Evolutionary conservation across 37 sponge, comb jelly and placozoan species (phyloP).

Genomic region (Spongilla lacustris): DNA sequence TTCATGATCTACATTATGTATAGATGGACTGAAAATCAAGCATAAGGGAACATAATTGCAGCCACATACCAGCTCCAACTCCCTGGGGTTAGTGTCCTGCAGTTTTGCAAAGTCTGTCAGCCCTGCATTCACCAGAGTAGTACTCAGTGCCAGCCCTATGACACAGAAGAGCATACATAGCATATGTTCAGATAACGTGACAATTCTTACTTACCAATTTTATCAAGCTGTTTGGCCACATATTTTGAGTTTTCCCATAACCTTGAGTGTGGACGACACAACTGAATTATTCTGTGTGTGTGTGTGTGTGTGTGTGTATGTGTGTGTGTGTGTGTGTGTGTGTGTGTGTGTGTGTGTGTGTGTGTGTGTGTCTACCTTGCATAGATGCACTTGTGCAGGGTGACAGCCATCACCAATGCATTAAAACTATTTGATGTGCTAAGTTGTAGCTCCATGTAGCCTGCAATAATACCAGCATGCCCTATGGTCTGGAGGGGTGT

Average conservation of each 20-base stretch:
- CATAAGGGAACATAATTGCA: neutral
- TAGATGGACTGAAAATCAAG: neutral
- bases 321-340: neutral
- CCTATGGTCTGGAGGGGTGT: neutral
- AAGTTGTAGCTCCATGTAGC: conserved; percentile 75
- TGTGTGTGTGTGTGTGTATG: neutral
- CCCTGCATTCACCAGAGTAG: conserved; percentile 97
- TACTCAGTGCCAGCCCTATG: conserved; percentile 72
- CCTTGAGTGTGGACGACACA: conserved; percentile 3
- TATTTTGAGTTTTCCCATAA: conserved; percentile 95
- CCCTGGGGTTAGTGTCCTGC: conserved; percentile 79
- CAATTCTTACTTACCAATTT: conserved; percentile 67
- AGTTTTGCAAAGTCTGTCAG: conserved; percentile 82
- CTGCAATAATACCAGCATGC: conserved; percentile 23
- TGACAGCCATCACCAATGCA: conserved; percentile 51
- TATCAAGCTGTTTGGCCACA: conserved; percentile 93
- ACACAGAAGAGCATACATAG: neutral
- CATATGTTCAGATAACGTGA: neutral
- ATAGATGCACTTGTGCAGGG: conserved; percentile 76
- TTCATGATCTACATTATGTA: conserved; percentile 72
- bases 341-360: neutral
- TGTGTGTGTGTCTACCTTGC: conserved; percentile 45
- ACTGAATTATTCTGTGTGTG: neutral
- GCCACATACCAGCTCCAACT: conserved; percentile 84
- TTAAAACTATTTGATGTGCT: conserved; percentile 29